Base-by-base conservation (phyloP, 2,888 invertebrate genomes). In the Conomelus anceps region DNA sequence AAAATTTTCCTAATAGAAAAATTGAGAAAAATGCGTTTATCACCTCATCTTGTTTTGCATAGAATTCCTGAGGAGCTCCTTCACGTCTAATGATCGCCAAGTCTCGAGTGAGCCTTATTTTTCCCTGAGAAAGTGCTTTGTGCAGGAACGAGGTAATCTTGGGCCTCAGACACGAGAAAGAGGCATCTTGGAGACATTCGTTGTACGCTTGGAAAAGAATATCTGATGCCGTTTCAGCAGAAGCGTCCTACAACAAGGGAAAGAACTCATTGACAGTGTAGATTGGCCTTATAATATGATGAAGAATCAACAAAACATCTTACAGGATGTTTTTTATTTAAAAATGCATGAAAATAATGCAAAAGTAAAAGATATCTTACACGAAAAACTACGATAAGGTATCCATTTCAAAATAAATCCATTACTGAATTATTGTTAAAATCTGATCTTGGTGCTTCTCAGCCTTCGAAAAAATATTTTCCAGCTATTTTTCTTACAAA, bases 91-190 rank as follows among this genome's bases (percentile, higher is more conserved):
- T 94, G 91, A 97, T 95, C 20, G 96, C 94, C 89, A 97, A 94
- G 92, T 97, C 96, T n/a, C 97, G 95, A 7, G 97, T 97, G 91
- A 97, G 95, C 90, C 94, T 95, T 91, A 97, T 88, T 92, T 95
- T 95, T 89, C 96, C 96, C 92, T 96, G 89, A 11, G 89, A 34
- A 86, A 91, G 23, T 13, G 90, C 89, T 84, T 89, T 86, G 26
- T 89, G 90, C 22, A 91, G 86, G 63, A 97, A 97, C 91, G 95
- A 94, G 92, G 97, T 93, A 86, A 97, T 95, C 93, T 96, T 96
- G 11, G 97, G 97, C 92, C 96, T 96, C 89, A 96, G 96, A 93
- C 97, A 97, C 92, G 95, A 94, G 91, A 96, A 94, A 85, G 96
- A 96, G 92, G 96, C 95, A 92, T 96, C 95, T 92, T 95, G 95